Base-by-base conservation (phyloP, 2,113 vertebrate species). In the Mobula hypostoma region DNA sequence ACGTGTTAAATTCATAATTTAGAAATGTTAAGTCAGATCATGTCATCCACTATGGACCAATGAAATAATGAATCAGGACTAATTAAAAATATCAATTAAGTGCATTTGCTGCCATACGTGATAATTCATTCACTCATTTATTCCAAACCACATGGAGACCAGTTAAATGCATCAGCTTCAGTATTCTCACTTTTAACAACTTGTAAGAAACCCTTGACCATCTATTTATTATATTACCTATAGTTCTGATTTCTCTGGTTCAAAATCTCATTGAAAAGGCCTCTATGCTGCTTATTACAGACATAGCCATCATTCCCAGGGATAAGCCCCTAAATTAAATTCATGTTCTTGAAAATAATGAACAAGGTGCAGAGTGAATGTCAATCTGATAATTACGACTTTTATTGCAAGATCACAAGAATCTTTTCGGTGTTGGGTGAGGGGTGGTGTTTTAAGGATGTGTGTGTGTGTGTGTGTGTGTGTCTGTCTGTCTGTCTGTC, bases 301-400 rank as follows among this genome's bases (percentile, higher is more conserved):
- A 36, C 63, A 68, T 36, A 29, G 7, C 17, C 88, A 21, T 70
- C 88, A 68, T 91, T 61, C 19, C n/a, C 29, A 91, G 68, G 17
- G 61, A 91, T 91, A 63, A 91, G 63, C 63, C 32, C 61, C 61
- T 90, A 36, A 85, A 91, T n/a, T 17, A 70, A 91, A 68, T 17
- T 91, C 63, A 36, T 91, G 88, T 58, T 27, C 56, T 85, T 85
- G 48, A 56, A 85, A 85, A 56, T 40, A 83, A 83, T 83, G 80
- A 56, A 70, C 61, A 32, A 91, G 15, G 29, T 32, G 66, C 24
- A 91, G 63, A n/a, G 36, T 66, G 14, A 68, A 68, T 19, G 19
- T 36, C n/a, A 36, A 21, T 68, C 24, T 36, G 66, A 70, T 2
- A 32, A 2, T 68, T 91, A n/a, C 21, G 66, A 32, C 3, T 68